A percentile compares a stretch with the other conserved stretches of the same genome.
These are phyloP conservation scores for Bothrops jararaca DNA, from an alignment of 2,113 vertebrate species.

Conservation along the genomic window DNA sequence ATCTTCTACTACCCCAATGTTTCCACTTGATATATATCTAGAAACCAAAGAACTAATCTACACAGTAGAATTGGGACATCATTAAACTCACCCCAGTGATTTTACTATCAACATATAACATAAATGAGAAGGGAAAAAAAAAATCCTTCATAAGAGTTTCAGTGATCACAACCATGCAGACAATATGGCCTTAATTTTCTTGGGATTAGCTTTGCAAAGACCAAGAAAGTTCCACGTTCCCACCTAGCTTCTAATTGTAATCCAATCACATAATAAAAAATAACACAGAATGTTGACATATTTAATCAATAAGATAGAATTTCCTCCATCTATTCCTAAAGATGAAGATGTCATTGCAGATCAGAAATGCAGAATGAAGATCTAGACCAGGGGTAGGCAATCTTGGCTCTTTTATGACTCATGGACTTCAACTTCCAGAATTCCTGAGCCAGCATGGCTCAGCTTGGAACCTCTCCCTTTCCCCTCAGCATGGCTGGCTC, in stretches of 20 bases:
- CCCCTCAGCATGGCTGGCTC: too few relatives aligned
- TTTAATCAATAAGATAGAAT: slow-evolving; percentile 1
- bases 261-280: not conserved
- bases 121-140: not conserved
- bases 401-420: too few relatives aligned
- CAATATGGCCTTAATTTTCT: slow-evolving; percentile 17
- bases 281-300: not conserved
- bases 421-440: too few relatives aligned
- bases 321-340: not conserved
- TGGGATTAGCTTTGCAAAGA: not conserved
- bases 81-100: not conserved
- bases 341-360: not conserved
- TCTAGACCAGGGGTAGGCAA: not conserved
- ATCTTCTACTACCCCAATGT: too few relatives aligned
- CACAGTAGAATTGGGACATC: not conserved
- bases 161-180: slow-evolving; percentile 50
- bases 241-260: not conserved
- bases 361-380: not conserved
- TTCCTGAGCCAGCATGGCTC: too few relatives aligned
- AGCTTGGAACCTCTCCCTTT: too few relatives aligned
- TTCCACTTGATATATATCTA: not conserved
- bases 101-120: not conserved
- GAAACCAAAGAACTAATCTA: not conserved
- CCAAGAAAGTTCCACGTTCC: not conserved
- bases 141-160: slow-evolving; percentile 48